Base-by-base conservation (phyloP, 2,113 vertebrate genomes). In the Macrotis lagotis region DNA sequence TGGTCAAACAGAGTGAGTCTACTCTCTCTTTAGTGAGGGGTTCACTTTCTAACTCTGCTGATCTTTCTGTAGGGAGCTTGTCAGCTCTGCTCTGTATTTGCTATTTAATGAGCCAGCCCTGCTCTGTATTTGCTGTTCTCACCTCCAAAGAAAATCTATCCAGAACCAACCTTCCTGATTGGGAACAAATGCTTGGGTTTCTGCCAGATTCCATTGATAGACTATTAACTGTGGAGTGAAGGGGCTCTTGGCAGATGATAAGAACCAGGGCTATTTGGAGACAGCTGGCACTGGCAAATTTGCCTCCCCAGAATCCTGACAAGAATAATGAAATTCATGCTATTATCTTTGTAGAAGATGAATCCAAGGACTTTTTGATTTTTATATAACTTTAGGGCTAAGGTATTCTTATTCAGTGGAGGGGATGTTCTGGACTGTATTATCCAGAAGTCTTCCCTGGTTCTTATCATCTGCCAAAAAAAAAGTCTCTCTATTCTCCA, bases 151-250 rank as follows among this genome's bases (percentile, higher is more conserved):
- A 95, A 97, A 97, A 95, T 89, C 94, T 91, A 49, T 89, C 96
- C 95, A 95, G 93, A 91, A 88, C 52, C 93, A 90, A 97, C 92
- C n/a, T 95, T 95, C 95, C 48, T 96, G 90, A 95, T 95, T 95
- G 53, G 93, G 52, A 97, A 92, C 92, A 95, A 94, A 91, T 95
- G 95, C 50, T 93, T 97, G 51, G 92, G 95, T 96, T 95, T 89
- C 91, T 96, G 96, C 89, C 59, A 95, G 74, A 91, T 94, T 89
- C 51, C 91, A 96, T 83, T 50, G 94, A 91, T 74, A 37, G 49
- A 28, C 26, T 96, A 83, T 94, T 51, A 93, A 92, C 89, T 90
- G 88, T 51, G 90, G 94, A 95, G 92, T 24, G 92, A 90, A 93
- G 90, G 94, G 88, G 11, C 89, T 96, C 55, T 25, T 92, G 92